These are phyloP conservation scores for Drosophila neoperkinsi DNA, from an alignment of 2,888 invertebrate genomes.

Conservation along the genomic window DNA sequence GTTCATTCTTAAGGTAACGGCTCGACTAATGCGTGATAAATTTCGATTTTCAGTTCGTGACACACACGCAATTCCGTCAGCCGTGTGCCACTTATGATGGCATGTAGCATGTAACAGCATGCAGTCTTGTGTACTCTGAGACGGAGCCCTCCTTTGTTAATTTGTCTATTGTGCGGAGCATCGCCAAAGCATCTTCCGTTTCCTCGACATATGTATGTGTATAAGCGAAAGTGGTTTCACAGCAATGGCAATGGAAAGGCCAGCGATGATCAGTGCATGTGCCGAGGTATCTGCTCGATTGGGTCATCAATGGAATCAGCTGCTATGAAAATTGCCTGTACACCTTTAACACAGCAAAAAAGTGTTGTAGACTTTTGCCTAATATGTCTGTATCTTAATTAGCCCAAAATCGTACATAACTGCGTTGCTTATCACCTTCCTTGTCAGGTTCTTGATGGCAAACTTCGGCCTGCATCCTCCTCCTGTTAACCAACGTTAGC, in stretches of 20 bases:
- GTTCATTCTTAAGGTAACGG: conserved; percentile 15
- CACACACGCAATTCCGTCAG: conserved; percentile 26
- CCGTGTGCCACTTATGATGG: conserved; percentile 3
- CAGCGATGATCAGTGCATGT: conserved; percentile 40
- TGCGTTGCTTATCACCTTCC: background rate
- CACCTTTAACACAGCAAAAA: background rate
- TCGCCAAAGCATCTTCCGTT: conserved; percentile 39
- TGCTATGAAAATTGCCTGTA: background rate
- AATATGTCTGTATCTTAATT: background rate
- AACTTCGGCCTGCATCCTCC: background rate
- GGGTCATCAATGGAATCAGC: conserved; percentile 2
- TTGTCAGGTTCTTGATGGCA: background rate
- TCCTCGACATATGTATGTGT: conserved; percentile 7
- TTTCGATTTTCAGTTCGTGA: conserved; percentile 45
- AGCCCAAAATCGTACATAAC: background rate
- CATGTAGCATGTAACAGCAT: background rate
- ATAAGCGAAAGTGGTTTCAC: conserved; percentile 16
- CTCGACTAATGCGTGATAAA: conserved; percentile 44
- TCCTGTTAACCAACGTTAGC: background rate
- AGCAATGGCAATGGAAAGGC: conserved; percentile 13
- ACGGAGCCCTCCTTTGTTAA: conserved; percentile 21
- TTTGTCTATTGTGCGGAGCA: conserved; percentile 26
- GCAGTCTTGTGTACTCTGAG: conserved; percentile 5
- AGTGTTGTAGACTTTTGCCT: background rate
- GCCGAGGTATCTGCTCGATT: conserved; percentile 26